Percentiles rank a stretch among this genome's conserved stretches.
phyloP scores from a whole-genome alignment of 2,797 vertebrate genomes.

The Rhinichthys osculus region DNA sequence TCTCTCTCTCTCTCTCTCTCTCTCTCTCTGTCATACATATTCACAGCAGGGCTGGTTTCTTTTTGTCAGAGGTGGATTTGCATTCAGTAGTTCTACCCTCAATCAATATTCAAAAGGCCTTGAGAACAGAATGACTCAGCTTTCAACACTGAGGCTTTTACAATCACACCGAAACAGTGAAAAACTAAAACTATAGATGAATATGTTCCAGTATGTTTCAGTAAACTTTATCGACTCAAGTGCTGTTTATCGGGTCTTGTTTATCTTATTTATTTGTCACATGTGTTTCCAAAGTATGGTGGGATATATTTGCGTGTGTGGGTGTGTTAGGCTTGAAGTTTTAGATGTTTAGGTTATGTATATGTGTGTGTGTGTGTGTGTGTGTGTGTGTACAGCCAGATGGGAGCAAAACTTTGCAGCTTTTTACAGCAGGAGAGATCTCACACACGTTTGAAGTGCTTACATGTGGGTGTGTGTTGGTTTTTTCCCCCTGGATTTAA shows the following conservation, averaged over 20 bases:
- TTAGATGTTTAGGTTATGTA: conserved; percentile 41
- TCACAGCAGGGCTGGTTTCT: not conserved
- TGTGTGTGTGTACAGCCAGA: conserved; percentile 58
- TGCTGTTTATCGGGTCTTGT: conserved; percentile 2
- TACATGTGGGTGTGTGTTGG: conserved; percentile 72
- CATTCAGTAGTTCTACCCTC: conserved; percentile 12
- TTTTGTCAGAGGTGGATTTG: conserved; percentile 24
- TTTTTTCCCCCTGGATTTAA: conserved; percentile 76
- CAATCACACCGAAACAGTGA: not conserved
- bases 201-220: not conserved
- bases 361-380: conserved; percentile 42
- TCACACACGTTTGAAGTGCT: conserved; percentile 76
- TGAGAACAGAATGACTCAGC: conserved; percentile 44
- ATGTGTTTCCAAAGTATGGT: conserved; percentile 20
- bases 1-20: not conserved
- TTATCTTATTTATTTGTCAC: conserved; percentile 55
- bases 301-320: conserved; percentile 20
- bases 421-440: conserved; percentile 55
- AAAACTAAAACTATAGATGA: not conserved
- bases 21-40: not conserved
- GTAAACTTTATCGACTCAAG: conserved; percentile 11
- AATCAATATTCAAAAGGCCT: conserved; percentile 34
- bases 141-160: not conserved
- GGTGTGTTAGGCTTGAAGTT: conserved; percentile 30
- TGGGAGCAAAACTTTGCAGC: conserved; percentile 54